Conservation (phyloP, 2,888 invertebrate genomes). For the Panopea generosa region DNA sequence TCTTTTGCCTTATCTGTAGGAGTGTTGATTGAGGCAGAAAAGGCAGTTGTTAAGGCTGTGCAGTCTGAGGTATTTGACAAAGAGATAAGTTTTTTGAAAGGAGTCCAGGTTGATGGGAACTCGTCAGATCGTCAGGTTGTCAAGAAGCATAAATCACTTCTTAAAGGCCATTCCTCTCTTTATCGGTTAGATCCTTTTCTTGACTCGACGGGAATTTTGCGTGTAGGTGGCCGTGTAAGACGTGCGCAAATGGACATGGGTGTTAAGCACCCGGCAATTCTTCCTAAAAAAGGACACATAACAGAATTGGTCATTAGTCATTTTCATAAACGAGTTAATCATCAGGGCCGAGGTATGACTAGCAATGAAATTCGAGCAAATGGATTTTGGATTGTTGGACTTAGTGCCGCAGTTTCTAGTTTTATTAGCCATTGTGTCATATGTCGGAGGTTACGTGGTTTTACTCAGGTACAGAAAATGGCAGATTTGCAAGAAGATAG, state of each 20-base stretch:
- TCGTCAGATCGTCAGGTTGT: too few relatives aligned
- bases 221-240: conserved; percentile 37
- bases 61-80: too few relatives aligned
- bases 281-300: conserved; percentile 37
- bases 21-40: too few relatives aligned
- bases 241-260: background rate
- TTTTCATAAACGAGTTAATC: conserved; percentile 42
- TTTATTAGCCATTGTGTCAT: conserved; percentile 70
- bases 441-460: conserved; percentile 68
- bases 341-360: conserved; percentile 59
- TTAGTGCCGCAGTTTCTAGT: conserved; percentile 59
- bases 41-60: too few relatives aligned
- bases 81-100: too few relatives aligned
- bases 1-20: conserved; percentile 41
- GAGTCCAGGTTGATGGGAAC: background rate
- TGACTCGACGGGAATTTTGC: too few relatives aligned
- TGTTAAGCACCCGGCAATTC: conserved; percentile 25
- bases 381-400: conserved; percentile 77
- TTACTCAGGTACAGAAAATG: conserved; percentile 74
- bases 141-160: background rate
- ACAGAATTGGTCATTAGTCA: conserved; percentile 59
- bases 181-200: conserved; percentile 58
- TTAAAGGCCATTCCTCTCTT: too few relatives aligned
- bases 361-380: conserved; percentile 47
- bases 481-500: conserved; percentile 78